Conservation (phyloP, 2,113 vertebrate species). For the Dromiciops gliroides region DNA sequence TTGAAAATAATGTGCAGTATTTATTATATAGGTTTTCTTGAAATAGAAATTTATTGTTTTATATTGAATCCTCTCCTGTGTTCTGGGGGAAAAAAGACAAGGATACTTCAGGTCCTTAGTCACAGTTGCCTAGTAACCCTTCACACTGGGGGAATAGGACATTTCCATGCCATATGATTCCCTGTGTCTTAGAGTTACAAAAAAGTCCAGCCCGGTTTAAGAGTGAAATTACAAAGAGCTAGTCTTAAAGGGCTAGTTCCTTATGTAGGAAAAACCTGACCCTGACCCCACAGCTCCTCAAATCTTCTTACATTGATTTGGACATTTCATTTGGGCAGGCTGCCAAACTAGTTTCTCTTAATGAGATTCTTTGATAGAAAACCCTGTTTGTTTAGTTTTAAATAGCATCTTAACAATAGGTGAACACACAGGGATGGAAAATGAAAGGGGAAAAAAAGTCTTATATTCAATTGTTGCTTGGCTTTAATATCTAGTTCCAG, state of each 20-base stretch:
- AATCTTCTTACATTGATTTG: background rate
- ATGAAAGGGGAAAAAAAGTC: constrained; percentile 1
- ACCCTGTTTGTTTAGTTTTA: background rate
- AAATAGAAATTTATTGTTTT: too few species aligned
- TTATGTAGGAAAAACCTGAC: background rate
- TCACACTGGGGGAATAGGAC: background rate
- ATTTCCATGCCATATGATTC: background rate
- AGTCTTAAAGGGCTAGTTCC: background rate
- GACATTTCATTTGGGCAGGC: background rate
- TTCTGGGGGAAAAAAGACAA: too few species aligned
- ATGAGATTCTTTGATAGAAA: background rate
- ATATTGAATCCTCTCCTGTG: too few species aligned
- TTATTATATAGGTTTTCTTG: too few species aligned
- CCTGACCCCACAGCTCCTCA: background rate
- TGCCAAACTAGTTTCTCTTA: background rate
- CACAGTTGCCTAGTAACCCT: background rate
- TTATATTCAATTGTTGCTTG: constrained; percentile 19
- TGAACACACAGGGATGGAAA: background rate
- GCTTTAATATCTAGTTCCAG: constrained; percentile 58
- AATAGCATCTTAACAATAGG: background rate
- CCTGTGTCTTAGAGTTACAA: background rate
- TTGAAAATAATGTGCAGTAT: too few species aligned
- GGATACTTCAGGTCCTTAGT: background rate
- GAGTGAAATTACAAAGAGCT: background rate
- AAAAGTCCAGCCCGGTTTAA: constrained; percentile 4